phyloP scores from a whole-genome alignment of 2,888 invertebrate species.

The Ormyrus labotus region DNA sequence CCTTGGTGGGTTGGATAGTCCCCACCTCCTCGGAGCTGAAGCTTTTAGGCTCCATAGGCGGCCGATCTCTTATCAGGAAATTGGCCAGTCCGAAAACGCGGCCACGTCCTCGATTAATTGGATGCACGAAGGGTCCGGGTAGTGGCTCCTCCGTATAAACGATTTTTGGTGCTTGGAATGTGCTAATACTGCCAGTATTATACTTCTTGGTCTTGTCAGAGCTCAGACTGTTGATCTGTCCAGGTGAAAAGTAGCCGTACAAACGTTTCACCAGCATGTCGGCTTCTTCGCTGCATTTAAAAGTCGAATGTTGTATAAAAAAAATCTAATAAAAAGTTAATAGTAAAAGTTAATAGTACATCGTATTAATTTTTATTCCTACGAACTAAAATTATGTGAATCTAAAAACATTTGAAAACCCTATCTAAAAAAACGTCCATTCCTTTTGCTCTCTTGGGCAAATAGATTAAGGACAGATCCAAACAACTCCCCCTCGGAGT shows the following conservation, averaged over 20 bases:
- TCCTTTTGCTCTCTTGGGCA: neutral
- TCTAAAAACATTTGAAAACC: too few species aligned
- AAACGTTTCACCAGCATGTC: neutral
- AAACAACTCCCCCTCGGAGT: neutral
- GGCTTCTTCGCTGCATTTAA: neutral
- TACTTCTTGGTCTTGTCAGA: neutral
- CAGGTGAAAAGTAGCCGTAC: neutral
- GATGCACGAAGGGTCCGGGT: constrained; percentile 58
- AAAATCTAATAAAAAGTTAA: too few species aligned
- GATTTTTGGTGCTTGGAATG: constrained; percentile 61
- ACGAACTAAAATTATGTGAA: too few species aligned
- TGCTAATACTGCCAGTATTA: constrained; percentile 16
- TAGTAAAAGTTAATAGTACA: too few species aligned
- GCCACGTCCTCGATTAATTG: neutral
- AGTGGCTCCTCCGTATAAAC: constrained; percentile 61
- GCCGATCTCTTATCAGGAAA: constrained; percentile 14
- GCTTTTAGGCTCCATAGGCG: constrained; percentile 8
- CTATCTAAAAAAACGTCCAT: too few species aligned
- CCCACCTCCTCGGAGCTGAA: neutral
- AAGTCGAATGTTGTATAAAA: too few species aligned
- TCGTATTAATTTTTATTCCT: too few species aligned
- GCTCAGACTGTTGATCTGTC: constrained; percentile 33
- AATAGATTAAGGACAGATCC: neutral
- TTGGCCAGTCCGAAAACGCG: constrained; percentile 24
- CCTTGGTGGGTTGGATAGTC: neutral